Evolutionary conservation across 2,113 vertebrate genomes (phyloP).

Genomic region (Alosa alosa): DNA sequence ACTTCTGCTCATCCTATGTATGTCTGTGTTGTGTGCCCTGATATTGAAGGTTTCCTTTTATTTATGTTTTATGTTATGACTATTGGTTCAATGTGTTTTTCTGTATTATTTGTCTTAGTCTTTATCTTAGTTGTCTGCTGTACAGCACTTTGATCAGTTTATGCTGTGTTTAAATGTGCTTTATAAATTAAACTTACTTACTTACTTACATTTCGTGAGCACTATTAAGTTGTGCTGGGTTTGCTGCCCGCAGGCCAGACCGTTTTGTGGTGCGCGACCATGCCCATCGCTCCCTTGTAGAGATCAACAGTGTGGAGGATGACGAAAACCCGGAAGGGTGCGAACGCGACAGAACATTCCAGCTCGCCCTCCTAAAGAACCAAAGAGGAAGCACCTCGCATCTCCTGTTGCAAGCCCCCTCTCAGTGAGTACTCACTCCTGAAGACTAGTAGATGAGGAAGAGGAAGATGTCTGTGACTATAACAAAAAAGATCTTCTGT

Average conservation of each 20-base stretch:
- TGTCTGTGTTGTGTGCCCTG: too few species aligned
- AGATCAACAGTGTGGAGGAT: constrained; percentile 33
- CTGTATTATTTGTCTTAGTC: too few species aligned
- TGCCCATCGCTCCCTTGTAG: constrained; percentile 39
- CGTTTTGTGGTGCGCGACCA: constrained; percentile 45
- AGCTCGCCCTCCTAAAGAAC: constrained; percentile 41
- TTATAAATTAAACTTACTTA: too few species aligned
- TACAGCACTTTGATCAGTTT: too few species aligned
- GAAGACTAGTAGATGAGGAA: background rate
- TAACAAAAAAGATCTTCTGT: background rate
- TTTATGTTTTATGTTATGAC: too few species aligned
- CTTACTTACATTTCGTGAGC: background rate
- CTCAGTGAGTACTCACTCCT: constrained; percentile 22
- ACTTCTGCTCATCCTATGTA: background rate
- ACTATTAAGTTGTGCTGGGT: background rate
- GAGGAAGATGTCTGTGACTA: background rate
- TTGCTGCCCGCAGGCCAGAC: constrained; percentile 29
- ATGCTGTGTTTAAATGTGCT: too few species aligned
- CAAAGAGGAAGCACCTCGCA: constrained; percentile 30
- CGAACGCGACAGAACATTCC: constrained; percentile 34
- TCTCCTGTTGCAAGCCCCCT: constrained; percentile 38
- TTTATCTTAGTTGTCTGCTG: too few species aligned
- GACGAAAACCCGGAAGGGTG: constrained; percentile 36
- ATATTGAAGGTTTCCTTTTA: too few species aligned
- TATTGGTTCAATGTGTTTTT: too few species aligned